Base-by-base conservation (phyloP, 2,797 vertebrate genomes). In the Sebastes ruberrimus region DNA sequence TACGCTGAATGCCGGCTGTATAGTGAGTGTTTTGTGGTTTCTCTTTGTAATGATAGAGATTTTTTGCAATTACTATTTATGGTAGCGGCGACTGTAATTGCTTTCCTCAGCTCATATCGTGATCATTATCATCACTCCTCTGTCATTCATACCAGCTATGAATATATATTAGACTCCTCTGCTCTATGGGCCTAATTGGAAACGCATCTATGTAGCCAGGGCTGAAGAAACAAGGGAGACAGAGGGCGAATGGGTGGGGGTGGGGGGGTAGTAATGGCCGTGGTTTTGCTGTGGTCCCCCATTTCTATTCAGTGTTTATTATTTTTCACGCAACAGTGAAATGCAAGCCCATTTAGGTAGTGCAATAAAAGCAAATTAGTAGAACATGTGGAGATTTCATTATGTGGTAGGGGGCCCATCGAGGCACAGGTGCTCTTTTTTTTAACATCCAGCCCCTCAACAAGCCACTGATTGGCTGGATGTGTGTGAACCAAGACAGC, bases 121-220 rank as follows among this genome's bases (percentile, higher is more conserved):
- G 86, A 94, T 94, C 89, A 95, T 92, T 87, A 93, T 88, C 84
- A 88, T 90, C 92, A 93, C 90, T 83, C 75, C 93, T 86, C 84
- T 90, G 82, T 74, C 90, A 88, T 90, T 94, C 91, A 69, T 63
- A 87, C 83, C 82, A 74, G 90, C 88, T 88, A 84, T 88, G 92
- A 87, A 95, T 93, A 95, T 93, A 90, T 89, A 94, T 87, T 86
- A 94, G 81, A 81, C 80, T 88, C 88, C 65, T 82, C 38, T 80
- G 46, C 73, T 76, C 93, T 64, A 74, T 86, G 78, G 61, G 70
- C 72, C 87, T 93, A 91, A 92, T 91, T 91, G 85, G 87, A 92
- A 92, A 91, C 86, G 78, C 72, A 86, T 89, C 72, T 82, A 84
- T 88, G 87, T 84, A 84, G 79, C 86, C 74, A 68, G 71, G 67